Evolutionary conservation across 2,113 vertebrate genomes (phyloP).

Genomic region (Erythrocercus mccallii): DNA sequence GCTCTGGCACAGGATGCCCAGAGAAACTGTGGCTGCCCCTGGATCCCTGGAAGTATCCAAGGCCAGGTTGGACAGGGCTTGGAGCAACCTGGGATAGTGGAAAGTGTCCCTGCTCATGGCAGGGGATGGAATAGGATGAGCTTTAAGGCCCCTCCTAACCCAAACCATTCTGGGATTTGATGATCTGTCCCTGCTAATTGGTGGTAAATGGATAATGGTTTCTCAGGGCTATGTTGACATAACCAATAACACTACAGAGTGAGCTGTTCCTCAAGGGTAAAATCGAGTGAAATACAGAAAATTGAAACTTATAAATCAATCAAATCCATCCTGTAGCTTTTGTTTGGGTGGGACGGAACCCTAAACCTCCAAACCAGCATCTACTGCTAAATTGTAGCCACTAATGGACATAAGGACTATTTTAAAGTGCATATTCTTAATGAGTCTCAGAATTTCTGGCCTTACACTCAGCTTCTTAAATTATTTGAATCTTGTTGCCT

Average conservation of each 20-base stretch:
- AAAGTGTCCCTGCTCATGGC: not conserved
- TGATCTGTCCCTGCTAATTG: not conserved
- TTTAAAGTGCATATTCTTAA: accelerated
- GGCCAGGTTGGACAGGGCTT: accelerated
- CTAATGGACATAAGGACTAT: not conserved
- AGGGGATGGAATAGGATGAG: not conserved
- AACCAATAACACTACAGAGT: not conserved
- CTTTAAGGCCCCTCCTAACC: not conserved
- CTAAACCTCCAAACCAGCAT: not conserved
- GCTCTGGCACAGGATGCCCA: accelerated
- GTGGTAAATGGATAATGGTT: not conserved
- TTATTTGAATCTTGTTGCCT: not conserved
- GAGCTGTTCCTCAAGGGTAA: not conserved
- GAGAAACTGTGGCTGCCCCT: not conserved
- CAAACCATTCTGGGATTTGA: not conserved
- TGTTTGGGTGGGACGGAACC: not conserved
- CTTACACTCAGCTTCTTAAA: not conserved
- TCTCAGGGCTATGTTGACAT: not conserved
- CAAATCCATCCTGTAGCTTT: not conserved
- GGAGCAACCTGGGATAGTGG: not conserved
- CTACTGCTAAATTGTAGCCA: not conserved
- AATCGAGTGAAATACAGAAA: not conserved
- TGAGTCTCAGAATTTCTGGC: not conserved
- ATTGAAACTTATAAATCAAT: not conserved
- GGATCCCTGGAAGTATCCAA: not conserved